Percentiles rank a stretch among this genome's conserved stretches.
Evolutionary conservation across 2,113 vertebrate species (phyloP).

Genomic region (zebrafish (Danio rerio)): GRCz12tu NC_133180.1:31929501-31930000

Average conservation of each 20-base stretch:
- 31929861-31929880: not conserved
- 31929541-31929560: no score
- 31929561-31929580: no score
- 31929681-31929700: not conserved
- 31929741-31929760: not conserved
- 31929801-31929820: constrained; percentile 3
- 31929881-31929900: not conserved
- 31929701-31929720: constrained; percentile 25
- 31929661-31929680: not conserved
- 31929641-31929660: not conserved
- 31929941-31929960: not conserved
- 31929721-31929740: constrained; percentile 40
- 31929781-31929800: constrained; percentile 47
- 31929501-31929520: no score
- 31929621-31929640: not conserved
- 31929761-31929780: constrained; percentile 46
- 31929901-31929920: not conserved
- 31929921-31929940: constrained; percentile 3
- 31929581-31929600: no score
- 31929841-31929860: constrained; percentile 10
- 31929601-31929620: not conserved
- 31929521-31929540: no score
- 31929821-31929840: constrained; percentile 5
- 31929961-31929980: not conserved
- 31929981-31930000: not conserved